Conservation (phyloP, 53 echinoderm and acorn worm species). For the Actinopyga echinites region DNA sequence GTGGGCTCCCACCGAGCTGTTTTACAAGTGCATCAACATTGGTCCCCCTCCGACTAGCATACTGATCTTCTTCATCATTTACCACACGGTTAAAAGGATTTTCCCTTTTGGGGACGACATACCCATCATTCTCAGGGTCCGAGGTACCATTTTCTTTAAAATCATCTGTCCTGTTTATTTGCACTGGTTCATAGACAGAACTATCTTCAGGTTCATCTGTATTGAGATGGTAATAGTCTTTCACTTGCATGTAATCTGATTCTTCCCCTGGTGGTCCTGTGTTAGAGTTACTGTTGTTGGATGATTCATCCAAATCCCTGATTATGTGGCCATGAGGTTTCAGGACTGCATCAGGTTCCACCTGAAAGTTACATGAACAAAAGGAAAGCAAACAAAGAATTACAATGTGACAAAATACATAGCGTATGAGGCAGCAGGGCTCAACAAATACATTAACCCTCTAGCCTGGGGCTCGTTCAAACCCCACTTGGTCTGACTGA, state of each 20-base stretch:
- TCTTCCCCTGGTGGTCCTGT: background rate
- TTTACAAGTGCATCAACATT: constrained; percentile 1
- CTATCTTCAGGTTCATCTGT: constrained; percentile 11
- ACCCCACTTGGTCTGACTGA: too few relatives aligned
- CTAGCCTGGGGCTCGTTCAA: too few relatives aligned
- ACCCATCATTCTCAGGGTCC: background rate
- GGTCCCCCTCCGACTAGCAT: background rate
- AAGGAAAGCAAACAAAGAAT: too few relatives aligned
- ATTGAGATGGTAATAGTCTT: constrained; percentile 23
- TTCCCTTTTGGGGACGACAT: constrained; percentile 16
- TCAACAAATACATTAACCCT: too few relatives aligned
- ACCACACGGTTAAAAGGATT: constrained; percentile 26
- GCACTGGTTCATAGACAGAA: background rate
- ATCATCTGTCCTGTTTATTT: constrained; percentile 14
- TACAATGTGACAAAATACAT: too few relatives aligned
- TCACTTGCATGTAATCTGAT: background rate
- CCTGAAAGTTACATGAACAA: background rate
- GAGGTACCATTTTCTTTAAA: background rate
- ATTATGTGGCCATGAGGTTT: background rate
- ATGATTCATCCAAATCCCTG: background rate
- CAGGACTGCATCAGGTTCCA: constrained; percentile 12
- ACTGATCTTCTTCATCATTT: background rate
- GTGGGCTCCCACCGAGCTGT: background rate
- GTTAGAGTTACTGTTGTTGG: constrained; percentile 20
- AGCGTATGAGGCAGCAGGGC: too few relatives aligned